Percentiles rank a stretch among this genome's conserved stretches.
Evolutionary conservation across 2,797 vertebrate genomes (phyloP).

Genomic region (Lemur catta): DNA sequence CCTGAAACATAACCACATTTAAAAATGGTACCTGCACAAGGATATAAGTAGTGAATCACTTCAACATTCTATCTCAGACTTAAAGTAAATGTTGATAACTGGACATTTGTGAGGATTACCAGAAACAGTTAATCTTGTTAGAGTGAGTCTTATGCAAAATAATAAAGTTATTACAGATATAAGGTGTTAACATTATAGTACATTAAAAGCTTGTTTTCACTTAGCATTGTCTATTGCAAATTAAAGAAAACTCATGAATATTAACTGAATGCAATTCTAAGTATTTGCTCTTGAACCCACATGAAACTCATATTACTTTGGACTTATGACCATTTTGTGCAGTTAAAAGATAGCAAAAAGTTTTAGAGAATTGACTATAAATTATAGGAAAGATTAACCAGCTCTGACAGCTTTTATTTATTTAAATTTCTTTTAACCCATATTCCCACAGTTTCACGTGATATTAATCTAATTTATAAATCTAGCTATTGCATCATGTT

Average conservation of each 20-base stretch:
- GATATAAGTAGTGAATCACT: not conserved
- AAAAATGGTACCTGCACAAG: not conserved
- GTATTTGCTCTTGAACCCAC: not conserved
- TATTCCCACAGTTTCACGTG: not conserved
- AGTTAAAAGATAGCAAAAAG: not conserved
- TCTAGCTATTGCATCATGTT: not conserved
- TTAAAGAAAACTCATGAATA: not conserved
- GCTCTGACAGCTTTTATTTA: not conserved
- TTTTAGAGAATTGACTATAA: not conserved
- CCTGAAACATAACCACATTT: not conserved
- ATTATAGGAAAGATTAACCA: not conserved
- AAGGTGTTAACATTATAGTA: not conserved
- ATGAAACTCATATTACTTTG: not conserved
- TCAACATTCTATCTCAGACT: not conserved
- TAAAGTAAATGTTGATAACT: not conserved
- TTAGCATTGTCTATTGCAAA: not conserved
- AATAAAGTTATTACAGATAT: not conserved
- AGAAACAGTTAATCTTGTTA: not conserved
- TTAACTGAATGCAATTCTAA: not conserved
- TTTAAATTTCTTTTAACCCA: constrained; percentile 11
- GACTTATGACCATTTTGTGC: not conserved
- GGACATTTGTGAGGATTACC: not conserved
- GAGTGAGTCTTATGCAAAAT: not conserved
- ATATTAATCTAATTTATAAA: not conserved
- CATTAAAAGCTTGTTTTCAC: not conserved